Evolutionary conservation across 2,797 vertebrate genomes (phyloP), one percentile per base, ranked within the genome.

Genomic region (Pampus argenteus): DNA sequence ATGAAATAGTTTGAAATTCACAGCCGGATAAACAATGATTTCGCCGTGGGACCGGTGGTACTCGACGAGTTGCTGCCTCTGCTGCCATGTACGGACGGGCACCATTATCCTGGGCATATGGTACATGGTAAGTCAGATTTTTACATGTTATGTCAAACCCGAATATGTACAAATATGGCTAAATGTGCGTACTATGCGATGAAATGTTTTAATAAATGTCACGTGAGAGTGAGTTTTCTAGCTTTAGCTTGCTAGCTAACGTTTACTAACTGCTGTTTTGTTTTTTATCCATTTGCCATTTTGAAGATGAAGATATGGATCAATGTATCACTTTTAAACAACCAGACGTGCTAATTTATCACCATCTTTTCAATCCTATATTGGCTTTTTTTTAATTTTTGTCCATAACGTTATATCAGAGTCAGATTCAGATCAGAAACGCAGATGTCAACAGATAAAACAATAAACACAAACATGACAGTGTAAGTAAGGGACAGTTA

Each of bases 81-180:
- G 97, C 89, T 97, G 95, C 89, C 97, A 97, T 94, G 97, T 97
- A 89, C 97, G 96, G 87, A 97, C 96, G 1, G 96, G 96, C 83
- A 97, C 97, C 88, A 96, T 98, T 88, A 96, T 98, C 90, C 94
- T 98, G 54, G 97, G 96, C 52, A 83, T 95, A 78, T 97, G 96
- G 96, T 95, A 97, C 93, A 95, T 97, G 96, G 96, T 98, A 89
- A 97, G 93, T 78, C 26, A 1, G 0, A 2, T 56, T 60, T 58
- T 23, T 55, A 36, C 9, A 36, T 1, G 2, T 20, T 0, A 6
- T 69, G 17, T 77, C 52, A 61, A 9, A 1, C 13, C 3, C 1
- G 22, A 5, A 69, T 65, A 10, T 52, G 5, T 23, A 14, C 6
- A 6, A 20, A 56, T 9, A 9, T 6, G 25, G 1, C 0, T 29